Conservation (phyloP, 2,797 vertebrate genomes). For the Pipistrellus kuhlii region DNA sequence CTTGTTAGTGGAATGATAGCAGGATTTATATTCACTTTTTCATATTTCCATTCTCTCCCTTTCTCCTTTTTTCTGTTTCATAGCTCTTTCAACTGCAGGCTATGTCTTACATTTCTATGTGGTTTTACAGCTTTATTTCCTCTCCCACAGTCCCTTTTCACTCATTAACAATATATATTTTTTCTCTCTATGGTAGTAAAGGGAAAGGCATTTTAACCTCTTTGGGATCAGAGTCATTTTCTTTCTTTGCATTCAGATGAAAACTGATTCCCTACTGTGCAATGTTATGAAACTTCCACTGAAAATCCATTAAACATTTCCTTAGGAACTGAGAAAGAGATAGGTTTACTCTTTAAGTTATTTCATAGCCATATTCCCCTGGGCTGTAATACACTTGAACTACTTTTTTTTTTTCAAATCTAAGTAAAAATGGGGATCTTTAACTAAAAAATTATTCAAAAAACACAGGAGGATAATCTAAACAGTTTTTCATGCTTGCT, state of each 20-base stretch:
- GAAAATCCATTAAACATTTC: not conserved
- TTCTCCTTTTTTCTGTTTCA: not conserved
- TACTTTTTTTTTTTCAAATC: not conserved
- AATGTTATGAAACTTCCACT: not conserved
- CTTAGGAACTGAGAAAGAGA: conserved; percentile 29
- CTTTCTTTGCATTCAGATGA: conserved; percentile 38
- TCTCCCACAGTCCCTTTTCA: not conserved
- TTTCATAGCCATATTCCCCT: not conserved
- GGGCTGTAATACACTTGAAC: not conserved
- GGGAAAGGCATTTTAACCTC: not conserved
- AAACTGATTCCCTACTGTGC: conserved; percentile 38
- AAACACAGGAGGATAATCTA: not conserved
- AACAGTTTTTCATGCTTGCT: not conserved
- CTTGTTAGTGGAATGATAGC: not conserved
- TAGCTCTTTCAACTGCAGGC: not conserved
- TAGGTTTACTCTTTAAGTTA: conserved; percentile 13
- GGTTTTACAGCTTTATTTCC: not conserved
- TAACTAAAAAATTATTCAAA: not conserved
- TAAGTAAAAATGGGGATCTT: not conserved
- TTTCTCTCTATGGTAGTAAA: not conserved
- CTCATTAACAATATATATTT: not conserved
- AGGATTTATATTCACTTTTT: not conserved
- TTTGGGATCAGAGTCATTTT: conserved; percentile 26
- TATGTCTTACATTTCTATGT: not conserved
- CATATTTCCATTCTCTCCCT: not conserved